phyloP scores from a whole-genome alignment of 2,888 invertebrate genomes.

The Andrena haemorrhoa region DNA sequence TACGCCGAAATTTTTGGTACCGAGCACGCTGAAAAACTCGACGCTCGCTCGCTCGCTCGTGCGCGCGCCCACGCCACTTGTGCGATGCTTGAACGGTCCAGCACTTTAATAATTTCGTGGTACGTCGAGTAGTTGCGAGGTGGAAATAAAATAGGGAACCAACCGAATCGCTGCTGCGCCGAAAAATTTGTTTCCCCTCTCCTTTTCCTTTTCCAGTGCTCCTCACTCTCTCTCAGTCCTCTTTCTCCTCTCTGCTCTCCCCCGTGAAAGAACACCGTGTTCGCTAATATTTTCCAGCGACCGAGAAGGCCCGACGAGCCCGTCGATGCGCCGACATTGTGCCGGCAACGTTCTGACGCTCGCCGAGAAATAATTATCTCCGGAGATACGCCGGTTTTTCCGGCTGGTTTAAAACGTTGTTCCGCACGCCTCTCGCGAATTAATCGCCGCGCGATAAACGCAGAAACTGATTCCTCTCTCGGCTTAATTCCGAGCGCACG shows the following conservation, averaged over 20 bases:
- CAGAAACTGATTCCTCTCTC: conserved; percentile 43
- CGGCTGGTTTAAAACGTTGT: conserved; percentile 14
- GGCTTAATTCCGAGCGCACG: conserved; percentile 43
- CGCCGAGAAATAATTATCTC: conserved; percentile 51
- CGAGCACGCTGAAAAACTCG: conserved; percentile 48
- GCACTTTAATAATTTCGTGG: conserved; percentile 66
- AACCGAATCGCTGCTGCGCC: conserved; percentile 33
- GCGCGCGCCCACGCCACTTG: conserved; percentile 49
- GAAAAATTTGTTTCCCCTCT: conserved; percentile 48
- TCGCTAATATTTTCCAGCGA: conserved; percentile 55
- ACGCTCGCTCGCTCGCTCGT: neutral
- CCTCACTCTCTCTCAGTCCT: conserved; percentile 2
- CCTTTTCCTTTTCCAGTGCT: neutral
- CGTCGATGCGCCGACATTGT: conserved; percentile 26
- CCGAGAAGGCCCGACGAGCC: conserved; percentile 24
- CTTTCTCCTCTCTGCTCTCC: neutral
- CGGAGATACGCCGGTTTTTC: conserved; percentile 26
- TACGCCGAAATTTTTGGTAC: conserved; percentile 65
- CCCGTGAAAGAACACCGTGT: conserved; percentile 43
- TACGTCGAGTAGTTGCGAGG: conserved; percentile 64
- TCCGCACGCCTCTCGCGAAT: neutral
- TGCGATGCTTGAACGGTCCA: conserved; percentile 64
- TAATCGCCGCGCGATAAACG: conserved; percentile 33
- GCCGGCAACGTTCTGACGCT: conserved; percentile 44
- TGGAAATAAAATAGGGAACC: conserved; percentile 64